Evolutionary conservation across 2,888 invertebrate species (phyloP).

Genomic region (Trachelus troglodyta): DNA sequence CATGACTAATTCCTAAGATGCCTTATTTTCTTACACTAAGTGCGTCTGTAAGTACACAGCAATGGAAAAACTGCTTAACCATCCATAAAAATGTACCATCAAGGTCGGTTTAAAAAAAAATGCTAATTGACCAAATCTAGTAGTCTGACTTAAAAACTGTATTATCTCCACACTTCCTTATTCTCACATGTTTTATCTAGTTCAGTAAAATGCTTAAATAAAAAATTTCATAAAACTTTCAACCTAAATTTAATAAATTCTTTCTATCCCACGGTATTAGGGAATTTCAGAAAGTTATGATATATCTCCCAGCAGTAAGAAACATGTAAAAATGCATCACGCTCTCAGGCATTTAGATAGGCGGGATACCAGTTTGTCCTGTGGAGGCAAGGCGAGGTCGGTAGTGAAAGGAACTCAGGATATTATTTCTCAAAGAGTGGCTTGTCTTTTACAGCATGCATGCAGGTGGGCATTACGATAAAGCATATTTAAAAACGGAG

Average conservation of each 20-base stretch:
- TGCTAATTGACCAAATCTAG: background rate
- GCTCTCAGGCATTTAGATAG: constrained; percentile 7
- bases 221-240: background rate
- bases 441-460: background rate
- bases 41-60: background rate
- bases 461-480: background rate
- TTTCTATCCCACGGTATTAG: background rate
- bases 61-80: background rate
- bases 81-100: background rate
- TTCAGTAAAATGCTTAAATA: background rate
- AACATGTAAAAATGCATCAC: background rate
- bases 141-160: background rate
- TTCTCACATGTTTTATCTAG: background rate
- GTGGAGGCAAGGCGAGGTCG: constrained; percentile 44
- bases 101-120: background rate
- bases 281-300: background rate
- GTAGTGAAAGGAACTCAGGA: constrained; percentile 52
- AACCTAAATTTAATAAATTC: background rate
- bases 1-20: background rate
- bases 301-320: background rate
- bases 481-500: background rate
- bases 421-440: constrained; percentile 31
- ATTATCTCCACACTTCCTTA: background rate
- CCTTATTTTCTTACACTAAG: background rate
- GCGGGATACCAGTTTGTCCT: constrained; percentile 16